Base-by-base conservation (phyloP, 2,113 vertebrate species). In the Propithecus coquereli region DNA sequence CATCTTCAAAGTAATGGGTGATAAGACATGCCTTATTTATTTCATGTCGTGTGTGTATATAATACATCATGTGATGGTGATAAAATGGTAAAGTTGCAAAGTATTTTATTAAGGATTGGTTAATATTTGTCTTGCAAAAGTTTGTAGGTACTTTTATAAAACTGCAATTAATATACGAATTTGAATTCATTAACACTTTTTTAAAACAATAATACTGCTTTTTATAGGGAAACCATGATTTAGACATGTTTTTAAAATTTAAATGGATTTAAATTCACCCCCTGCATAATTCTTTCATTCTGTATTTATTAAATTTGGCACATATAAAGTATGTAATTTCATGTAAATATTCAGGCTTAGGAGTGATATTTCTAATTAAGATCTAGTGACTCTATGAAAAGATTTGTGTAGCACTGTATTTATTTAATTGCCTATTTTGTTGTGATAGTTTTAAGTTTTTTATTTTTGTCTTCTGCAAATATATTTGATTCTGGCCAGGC, bases 311-410 rank as follows among this genome's bases (percentile, higher is more conserved):
- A 85, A 47, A 71, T 73, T 88, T 77, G 70, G 6, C 32, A 65
- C 8, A 34, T 76, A 10, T 59, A 32, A 66, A 68, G 16, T 80
- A 0, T 63, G 13, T 85, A 59, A 95, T 80, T 94, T 95, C 8
- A 88, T 85, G 6, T 89, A 34, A 80, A 54, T 83, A 17, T 54
- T 88, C 11, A 81, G 10, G 7, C 16, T 88, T 93, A 52, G 16
- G 23, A 6, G 32, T 84, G 45, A 71, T 89, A 57, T 50, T 91
- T 89, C 32, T 65, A 74, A 47, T 80, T 73, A 71, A 87, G 59
- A 93, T 47, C 43, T 82, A 45, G 30, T 59, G 50, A 91, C 85
- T 93, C 91, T 45, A 70, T 93, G 17, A 18, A 85, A 80, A 96
- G 52, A 83, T 68, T 81, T 93, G 8, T 84, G 3, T 63, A 92